These are phyloP conservation scores for Phyllopteryx taeniolatus DNA, from an alignment of 2,113 vertebrate genomes.

Conservation along the genomic window DNA sequence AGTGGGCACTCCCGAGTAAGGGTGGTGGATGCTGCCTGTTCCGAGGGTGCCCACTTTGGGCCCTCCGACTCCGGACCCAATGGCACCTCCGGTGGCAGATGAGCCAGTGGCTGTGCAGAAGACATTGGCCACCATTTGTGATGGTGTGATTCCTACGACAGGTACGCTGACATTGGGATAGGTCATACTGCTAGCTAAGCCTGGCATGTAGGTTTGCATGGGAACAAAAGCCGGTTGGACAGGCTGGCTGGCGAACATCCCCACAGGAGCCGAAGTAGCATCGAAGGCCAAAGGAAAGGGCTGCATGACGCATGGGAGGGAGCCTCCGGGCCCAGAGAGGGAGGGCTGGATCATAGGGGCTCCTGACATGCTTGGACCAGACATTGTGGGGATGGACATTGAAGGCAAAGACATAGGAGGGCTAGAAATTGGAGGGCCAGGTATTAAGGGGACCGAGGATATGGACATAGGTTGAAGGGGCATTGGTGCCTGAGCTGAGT, in stretches of 20 bases:
- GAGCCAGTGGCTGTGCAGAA: constrained; percentile 83
- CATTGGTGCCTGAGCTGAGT: constrained; percentile 40
- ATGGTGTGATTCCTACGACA: constrained; percentile 89
- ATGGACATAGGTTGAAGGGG: constrained; percentile 59
- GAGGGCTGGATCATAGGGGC: constrained; percentile 59
- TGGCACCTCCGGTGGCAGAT: constrained; percentile 45
- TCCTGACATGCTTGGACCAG: constrained; percentile 64
- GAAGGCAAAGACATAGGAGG: constrained; percentile 67
- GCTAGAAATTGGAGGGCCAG: constrained; percentile 62
- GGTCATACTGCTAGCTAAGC: constrained; percentile 78
- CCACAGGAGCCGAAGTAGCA: constrained; percentile 67
- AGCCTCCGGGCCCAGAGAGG: constrained; percentile 58
- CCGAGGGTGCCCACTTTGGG: constrained; percentile 63
- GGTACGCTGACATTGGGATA: constrained; percentile 80
- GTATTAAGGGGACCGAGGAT: constrained; percentile 65
- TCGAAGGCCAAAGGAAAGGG: constrained; percentile 78
- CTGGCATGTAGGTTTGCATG: constrained; percentile 77
- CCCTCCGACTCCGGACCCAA: constrained; percentile 65
- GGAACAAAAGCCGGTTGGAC: constrained; percentile 80
- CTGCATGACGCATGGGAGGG: constrained; percentile 76
- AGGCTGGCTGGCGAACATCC: constrained; percentile 75
- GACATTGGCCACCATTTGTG: constrained; percentile 90
- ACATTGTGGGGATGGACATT: constrained; percentile 71
- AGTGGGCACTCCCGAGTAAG: constrained; percentile 45
- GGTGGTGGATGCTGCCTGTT: constrained; percentile 40